Base-by-base conservation (phyloP, 2,113 vertebrate genomes). In the Galeopterus variegatus region DNA sequence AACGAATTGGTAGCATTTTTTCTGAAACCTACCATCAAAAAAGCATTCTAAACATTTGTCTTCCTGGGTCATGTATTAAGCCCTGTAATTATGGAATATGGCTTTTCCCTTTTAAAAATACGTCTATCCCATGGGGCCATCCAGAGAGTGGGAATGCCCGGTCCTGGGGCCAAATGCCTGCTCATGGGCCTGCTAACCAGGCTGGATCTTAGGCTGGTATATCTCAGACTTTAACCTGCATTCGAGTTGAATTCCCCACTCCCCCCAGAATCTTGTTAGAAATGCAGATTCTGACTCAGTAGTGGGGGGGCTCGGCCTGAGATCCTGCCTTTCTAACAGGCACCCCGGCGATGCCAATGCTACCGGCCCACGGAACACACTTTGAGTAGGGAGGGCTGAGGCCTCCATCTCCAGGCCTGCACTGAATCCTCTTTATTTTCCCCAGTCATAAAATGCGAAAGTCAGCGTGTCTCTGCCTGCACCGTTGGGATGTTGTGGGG, bases 21-120 rank as follows among this genome's bases (percentile, higher is more conserved):
- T 89, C 92, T 58, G 69, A 97, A 96, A 96, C 92, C 93, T 97
- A 83, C 95, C 90, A 97, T 96, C 95, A 96, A 92, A 94, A 95
- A 92, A 94, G 92, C 79, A 60, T 97, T 97, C 87, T 72, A 86
- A 83, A 75, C 93, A 62, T 96, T 94, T 95, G 96, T 92, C 96
- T 87, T 96, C 97, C 96, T 95, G 90, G 95, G 89, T 96, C 92
- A 84, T 60, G 76, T 92, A 88, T 64, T 91, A 95, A 97, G 77
- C 88, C 93, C 93, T 83, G 33, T 92, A 64, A 97, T 94, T 94
- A 89, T 48, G 82, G 96, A 83, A 83, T 73, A 69, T 60, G 83
- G 69, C 90, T 97, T 95, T 96, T 82, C 82, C 92, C 81, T 41
- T 41, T 41, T 41, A 41, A 65, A 52, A 95, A 81, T 69, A 26